Conservation (phyloP, 2,888 invertebrate species). For the Andrena haemorrhoa region DNA sequence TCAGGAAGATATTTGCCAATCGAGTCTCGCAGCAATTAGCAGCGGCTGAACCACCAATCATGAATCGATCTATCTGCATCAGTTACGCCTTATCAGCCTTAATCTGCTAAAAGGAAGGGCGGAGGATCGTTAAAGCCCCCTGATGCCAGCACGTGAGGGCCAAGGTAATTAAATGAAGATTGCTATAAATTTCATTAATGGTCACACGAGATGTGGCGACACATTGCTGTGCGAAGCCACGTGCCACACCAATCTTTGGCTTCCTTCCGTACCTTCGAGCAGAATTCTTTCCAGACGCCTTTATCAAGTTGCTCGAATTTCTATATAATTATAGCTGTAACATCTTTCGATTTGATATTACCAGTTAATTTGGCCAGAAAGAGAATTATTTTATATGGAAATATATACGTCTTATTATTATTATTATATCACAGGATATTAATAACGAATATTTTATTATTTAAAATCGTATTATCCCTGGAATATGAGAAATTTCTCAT, state of each 20-base stretch:
- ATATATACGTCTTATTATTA: not conserved
- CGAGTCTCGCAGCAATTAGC: slow-evolving; percentile 44
- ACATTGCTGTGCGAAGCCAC: slow-evolving; percentile 9
- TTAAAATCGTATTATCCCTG: not conserved
- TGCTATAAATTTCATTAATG: slow-evolving; percentile 52
- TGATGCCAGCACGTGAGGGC: slow-evolving; percentile 39
- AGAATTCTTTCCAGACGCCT: not conserved
- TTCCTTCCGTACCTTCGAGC: no score
- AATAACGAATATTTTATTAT: not conserved
- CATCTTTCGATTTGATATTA: not conserved
- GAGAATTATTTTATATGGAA: not conserved
- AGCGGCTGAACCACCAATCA: slow-evolving; percentile 51
- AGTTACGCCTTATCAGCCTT: slow-evolving; percentile 57
- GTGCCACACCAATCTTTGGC: slow-evolving; percentile 16
- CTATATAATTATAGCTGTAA: not conserved
- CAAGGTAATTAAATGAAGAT: slow-evolving; percentile 60
- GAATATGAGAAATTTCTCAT: not conserved
- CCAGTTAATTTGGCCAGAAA: not conserved
- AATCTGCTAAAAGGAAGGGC: slow-evolving; percentile 64
- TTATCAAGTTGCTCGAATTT: not conserved
- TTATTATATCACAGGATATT: no score
- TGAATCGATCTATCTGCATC: slow-evolving; percentile 61
- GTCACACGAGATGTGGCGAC: slow-evolving; percentile 1
- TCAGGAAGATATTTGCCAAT: slow-evolving; percentile 19
- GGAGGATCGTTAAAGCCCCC: slow-evolving; percentile 48